phyloP scores from a whole-genome alignment of 2,113 vertebrate species.

The Chiloscyllium plagiosum region DNA sequence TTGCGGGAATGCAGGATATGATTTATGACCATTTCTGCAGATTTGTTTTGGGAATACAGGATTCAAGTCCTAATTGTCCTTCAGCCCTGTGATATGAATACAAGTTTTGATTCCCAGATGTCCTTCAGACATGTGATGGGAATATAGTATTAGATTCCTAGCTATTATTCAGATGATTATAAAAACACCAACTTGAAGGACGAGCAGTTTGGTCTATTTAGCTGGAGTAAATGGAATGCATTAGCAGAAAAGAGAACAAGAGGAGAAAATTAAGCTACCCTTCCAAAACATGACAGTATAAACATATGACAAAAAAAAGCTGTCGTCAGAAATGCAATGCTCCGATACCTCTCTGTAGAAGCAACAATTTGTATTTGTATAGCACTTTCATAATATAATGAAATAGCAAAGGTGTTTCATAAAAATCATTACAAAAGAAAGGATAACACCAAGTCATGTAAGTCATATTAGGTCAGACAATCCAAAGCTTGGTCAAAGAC shows the following conservation, averaged over 20 bases:
- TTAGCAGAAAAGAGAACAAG: neutral
- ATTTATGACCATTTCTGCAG: slow-evolving; percentile 15
- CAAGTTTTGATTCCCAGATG: neutral
- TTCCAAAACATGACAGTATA: neutral
- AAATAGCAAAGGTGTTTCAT: neutral
- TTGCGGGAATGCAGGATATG: neutral
- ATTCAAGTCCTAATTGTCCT: neutral
- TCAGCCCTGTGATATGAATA: neutral
- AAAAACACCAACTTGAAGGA: neutral
- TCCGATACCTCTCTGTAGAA: neutral
- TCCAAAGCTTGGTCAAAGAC: neutral
- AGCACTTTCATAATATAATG: neutral
- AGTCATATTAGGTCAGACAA: neutral
- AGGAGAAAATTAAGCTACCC: neutral
- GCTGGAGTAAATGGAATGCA: neutral
- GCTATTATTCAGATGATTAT: neutral
- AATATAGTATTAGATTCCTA: neutral
- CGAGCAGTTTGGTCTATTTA: neutral
- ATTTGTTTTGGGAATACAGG: neutral
- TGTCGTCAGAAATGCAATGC: neutral
- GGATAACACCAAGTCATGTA: neutral
- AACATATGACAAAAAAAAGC: neutral
- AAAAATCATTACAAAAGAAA: neutral
- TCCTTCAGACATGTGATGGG: slow-evolving; percentile 15
- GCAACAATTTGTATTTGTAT: neutral